phyloP scores from a whole-genome alignment of 2,888 invertebrate species.

The Stenodema calcarata region DNA sequence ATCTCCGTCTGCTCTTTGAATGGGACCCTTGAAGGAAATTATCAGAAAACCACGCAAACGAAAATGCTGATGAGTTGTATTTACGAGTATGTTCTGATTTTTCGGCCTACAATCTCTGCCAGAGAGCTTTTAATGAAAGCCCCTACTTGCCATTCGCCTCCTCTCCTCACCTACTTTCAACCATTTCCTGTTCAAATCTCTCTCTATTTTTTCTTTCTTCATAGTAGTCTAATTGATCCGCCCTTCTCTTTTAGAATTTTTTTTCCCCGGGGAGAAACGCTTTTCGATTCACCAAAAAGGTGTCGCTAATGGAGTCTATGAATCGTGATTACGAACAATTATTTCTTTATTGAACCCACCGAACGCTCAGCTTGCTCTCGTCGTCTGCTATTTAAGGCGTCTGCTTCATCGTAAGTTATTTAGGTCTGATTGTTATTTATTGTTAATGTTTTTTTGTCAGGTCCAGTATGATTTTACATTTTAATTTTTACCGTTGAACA shows the following conservation, averaged over 20 bases:
- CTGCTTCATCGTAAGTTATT: no score
- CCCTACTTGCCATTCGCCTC: neutral
- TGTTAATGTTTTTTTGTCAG: no score
- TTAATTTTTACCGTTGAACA: no score
- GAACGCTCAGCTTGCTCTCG: no score
- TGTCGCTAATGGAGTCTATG: neutral
- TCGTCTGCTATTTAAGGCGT: no score
- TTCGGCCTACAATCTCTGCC: constrained; percentile 8
- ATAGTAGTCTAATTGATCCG: neutral
- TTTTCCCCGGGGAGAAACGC: neutral
- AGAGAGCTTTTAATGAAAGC: neutral
- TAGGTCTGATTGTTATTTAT: no score
- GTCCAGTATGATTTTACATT: no score
- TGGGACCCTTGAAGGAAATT: neutral
- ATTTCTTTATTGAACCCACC: neutral
- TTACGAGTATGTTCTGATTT: neutral
- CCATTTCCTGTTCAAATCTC: neutral
- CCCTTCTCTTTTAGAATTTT: neutral
- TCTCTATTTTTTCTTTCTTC: neutral
- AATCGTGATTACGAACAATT: neutral
- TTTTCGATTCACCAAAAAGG: neutral
- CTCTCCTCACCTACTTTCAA: neutral
- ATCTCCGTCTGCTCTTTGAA: neutral
- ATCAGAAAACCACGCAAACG: neutral
- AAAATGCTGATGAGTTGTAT: constrained; percentile 7